These are phyloP conservation scores for Pseudochirops cupreus DNA, from an alignment of 2,797 vertebrate genomes.

Conservation along the genomic window DNA sequence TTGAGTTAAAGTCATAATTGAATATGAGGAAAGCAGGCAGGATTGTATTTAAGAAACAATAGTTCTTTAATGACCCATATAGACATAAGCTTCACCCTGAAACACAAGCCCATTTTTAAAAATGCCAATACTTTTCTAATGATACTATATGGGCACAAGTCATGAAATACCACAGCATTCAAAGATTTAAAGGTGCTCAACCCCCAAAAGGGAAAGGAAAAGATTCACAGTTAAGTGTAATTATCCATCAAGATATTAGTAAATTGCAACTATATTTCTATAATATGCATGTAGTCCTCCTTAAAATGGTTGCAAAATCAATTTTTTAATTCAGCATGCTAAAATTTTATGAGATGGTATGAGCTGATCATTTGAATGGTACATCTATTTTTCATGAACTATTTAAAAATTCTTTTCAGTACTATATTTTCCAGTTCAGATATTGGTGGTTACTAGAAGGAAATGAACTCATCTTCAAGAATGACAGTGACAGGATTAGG, in stretches of 20 bases:
- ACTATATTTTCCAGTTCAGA: constrained; percentile 4
- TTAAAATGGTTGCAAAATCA: neutral
- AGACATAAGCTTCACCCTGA: no score
- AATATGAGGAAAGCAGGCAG: no score
- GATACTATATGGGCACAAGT: neutral
- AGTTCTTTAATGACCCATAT: no score
- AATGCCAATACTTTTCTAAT: neutral
- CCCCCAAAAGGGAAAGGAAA: neutral
- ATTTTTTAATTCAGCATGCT: neutral
- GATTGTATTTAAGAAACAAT: no score
- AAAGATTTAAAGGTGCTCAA: neutral
- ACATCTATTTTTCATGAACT: neutral
- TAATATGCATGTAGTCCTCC: neutral
- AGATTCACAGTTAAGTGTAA: neutral
- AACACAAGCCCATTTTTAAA: neutral
- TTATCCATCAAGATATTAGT: neutral
- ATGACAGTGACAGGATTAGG: constrained; percentile 92
- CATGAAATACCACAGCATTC: neutral
- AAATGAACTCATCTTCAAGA: constrained; percentile 87
- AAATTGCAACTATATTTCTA: neutral
- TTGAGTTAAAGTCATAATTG: neutral
- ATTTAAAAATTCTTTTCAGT: neutral
- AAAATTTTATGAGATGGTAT: neutral
- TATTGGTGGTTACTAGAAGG: neutral
- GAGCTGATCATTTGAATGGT: neutral